Conservation (phyloP, 2,888 invertebrate species). For the Athalia cordata region DNA sequence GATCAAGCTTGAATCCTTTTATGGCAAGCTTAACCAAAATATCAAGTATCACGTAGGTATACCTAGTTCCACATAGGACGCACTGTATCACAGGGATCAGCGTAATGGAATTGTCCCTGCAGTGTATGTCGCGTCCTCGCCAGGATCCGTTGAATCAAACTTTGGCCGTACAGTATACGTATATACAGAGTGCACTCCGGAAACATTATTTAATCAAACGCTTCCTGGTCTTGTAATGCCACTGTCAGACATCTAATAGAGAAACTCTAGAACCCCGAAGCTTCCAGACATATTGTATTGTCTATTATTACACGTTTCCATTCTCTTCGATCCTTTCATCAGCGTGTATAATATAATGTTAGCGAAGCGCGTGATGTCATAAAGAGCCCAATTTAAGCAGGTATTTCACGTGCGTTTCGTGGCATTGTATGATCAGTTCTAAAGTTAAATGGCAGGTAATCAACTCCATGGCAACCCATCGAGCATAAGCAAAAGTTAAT, state of each 20-base stretch:
- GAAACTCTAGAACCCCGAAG: slow-evolving; percentile 9
- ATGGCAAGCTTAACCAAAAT: slow-evolving; percentile 14
- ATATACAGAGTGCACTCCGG: slow-evolving; percentile 19
- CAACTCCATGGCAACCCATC: too few species aligned
- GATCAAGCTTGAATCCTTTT: slow-evolving; percentile 31
- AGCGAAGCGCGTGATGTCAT: slow-evolving; percentile 10
- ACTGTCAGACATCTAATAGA: slow-evolving; percentile 18
- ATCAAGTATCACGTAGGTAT: slow-evolving; percentile 21
- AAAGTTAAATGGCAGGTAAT: too few species aligned
- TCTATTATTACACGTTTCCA: not conserved
- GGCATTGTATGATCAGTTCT: too few species aligned
- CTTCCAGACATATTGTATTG: slow-evolving; percentile 4
- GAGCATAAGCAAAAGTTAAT: not conserved
- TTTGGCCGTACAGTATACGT: not conserved
- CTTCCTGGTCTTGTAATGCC: slow-evolving; percentile 39
- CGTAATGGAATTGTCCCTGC: slow-evolving; percentile 29
- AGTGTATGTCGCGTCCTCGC: not conserved
- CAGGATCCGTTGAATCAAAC: slow-evolving; percentile 26
- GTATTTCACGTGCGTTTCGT: not conserved
- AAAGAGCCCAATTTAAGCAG: not conserved
- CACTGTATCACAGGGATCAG: not conserved
- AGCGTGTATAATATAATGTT: not conserved
- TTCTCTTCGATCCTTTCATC: not conserved
- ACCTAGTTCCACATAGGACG: too few species aligned
- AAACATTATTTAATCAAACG: slow-evolving; percentile 43